A percentile compares a stretch with the other conserved stretches of the same genome.
These are phyloP conservation scores for Choristoneura rosaceana DNA, from an alignment of 2,888 invertebrate species.

Conservation along the genomic window DNA sequence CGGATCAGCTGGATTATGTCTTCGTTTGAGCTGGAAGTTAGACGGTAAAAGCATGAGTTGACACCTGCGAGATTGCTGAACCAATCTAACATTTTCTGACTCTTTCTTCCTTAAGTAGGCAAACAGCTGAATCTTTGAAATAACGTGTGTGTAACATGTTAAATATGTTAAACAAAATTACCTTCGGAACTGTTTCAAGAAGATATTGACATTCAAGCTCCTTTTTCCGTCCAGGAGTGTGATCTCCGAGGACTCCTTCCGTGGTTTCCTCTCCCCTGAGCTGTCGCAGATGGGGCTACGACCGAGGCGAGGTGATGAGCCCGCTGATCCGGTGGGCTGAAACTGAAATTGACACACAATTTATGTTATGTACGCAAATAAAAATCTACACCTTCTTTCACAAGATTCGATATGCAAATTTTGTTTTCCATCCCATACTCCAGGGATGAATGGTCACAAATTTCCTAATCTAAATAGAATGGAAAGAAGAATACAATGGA, in stretches of 20 bases:
- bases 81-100: no score
- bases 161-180: slow-evolving; percentile 73
- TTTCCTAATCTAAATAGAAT: no score
- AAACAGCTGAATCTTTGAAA: no score
- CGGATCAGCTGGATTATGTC: slow-evolving; percentile 95
- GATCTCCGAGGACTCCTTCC: slow-evolving; percentile 94
- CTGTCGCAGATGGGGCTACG: slow-evolving; percentile 75
- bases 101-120: no score
- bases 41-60: background rate
- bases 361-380: background rate
- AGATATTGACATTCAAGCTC: slow-evolving; percentile 98
- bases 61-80: no score
- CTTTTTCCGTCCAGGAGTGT: slow-evolving; percentile 96
- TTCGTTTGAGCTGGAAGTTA: slow-evolving; percentile 90
- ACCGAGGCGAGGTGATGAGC: slow-evolving; percentile 78
- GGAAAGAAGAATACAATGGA: no score
- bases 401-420: no score
- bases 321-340: slow-evolving; percentile 78
- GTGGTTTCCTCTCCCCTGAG: slow-evolving; percentile 87
- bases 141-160: no score
- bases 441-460: no score
- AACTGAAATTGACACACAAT: slow-evolving; percentile 57
- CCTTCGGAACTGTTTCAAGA: slow-evolving; percentile 97
- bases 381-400: no score
- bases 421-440: no score